Conservation (phyloP, 2,888 invertebrate species). For the Leptopterna dolabrata region DNA sequence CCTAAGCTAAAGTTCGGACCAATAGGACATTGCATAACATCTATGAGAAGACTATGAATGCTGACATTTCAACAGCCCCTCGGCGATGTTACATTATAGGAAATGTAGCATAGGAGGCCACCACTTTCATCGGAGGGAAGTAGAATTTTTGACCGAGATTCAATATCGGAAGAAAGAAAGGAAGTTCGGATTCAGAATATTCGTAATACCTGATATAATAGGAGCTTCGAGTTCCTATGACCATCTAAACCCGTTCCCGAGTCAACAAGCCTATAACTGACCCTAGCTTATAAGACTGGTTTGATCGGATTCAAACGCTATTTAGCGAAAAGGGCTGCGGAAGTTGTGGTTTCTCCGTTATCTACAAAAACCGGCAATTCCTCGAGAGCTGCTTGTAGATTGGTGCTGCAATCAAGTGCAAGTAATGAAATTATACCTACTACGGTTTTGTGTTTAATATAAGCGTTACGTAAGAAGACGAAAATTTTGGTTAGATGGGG, state of each 20-base stretch:
- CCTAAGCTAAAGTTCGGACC: background rate
- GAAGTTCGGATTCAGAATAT: background rate
- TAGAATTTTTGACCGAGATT: background rate
- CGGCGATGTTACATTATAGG: background rate
- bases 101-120: background rate
- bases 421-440: too few relatives aligned
- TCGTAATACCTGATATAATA: background rate
- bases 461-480: background rate
- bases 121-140: background rate
- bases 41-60: background rate
- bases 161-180: background rate
- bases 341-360: background rate
- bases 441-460: background rate
- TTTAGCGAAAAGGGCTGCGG: background rate
- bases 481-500: background rate
- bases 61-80: background rate
- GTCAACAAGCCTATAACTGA: background rate
- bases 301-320: background rate
- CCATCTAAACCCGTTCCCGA: background rate
- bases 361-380: background rate
- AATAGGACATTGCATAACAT: background rate
- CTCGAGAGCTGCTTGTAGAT: too few relatives aligned
- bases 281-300: background rate
- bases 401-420: background rate
- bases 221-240: background rate